Percentiles rank a stretch among this genome's conserved stretches.
These are phyloP conservation scores for Brachypalpus laphriformis DNA, from an alignment of 2,888 invertebrate species.

Conservation along the genomic window DNA sequence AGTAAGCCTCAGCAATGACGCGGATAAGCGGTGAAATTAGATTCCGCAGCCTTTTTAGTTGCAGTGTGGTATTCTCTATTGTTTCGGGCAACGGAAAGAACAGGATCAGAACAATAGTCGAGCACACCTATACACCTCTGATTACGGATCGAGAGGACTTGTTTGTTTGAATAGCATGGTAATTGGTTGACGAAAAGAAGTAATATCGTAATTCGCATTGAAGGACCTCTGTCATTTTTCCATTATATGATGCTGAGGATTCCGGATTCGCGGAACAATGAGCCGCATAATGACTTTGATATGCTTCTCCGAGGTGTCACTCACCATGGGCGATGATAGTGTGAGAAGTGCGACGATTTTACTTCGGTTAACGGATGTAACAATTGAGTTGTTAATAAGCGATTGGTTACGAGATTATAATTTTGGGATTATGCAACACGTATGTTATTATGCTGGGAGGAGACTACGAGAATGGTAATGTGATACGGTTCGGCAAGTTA, in stretches of 20 bases:
- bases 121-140: slow-evolving; percentile 7
- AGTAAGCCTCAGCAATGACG: slow-evolving; percentile 61
- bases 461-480: not conserved
- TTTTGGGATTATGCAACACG: not conserved
- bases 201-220: slow-evolving; percentile 39
- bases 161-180: slow-evolving; percentile 69
- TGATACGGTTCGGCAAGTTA: not conserved
- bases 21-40: slow-evolving; percentile 76
- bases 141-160: slow-evolving; percentile 20
- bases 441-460: not conserved
- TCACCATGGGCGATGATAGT: slow-evolving; percentile 28
- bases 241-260: slow-evolving; percentile 38
- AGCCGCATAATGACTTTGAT: slow-evolving; percentile 64
- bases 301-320: slow-evolving; percentile 56
- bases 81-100: slow-evolving; percentile 26
- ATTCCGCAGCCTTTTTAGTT: slow-evolving; percentile 58
- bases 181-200: slow-evolving; percentile 49
- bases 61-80: slow-evolving; percentile 37
- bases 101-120: slow-evolving; percentile 43
- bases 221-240: slow-evolving; percentile 62
- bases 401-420: slow-evolving; percentile 29
- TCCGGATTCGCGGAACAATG: slow-evolving; percentile 51
- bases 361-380: slow-evolving; percentile 36
- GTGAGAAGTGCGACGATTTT: slow-evolving; percentile 33
- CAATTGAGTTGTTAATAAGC: slow-evolving; percentile 70